phyloP scores from a whole-genome alignment of 2,888 invertebrate genomes.

The Tolmerus cingulatus region DNA sequence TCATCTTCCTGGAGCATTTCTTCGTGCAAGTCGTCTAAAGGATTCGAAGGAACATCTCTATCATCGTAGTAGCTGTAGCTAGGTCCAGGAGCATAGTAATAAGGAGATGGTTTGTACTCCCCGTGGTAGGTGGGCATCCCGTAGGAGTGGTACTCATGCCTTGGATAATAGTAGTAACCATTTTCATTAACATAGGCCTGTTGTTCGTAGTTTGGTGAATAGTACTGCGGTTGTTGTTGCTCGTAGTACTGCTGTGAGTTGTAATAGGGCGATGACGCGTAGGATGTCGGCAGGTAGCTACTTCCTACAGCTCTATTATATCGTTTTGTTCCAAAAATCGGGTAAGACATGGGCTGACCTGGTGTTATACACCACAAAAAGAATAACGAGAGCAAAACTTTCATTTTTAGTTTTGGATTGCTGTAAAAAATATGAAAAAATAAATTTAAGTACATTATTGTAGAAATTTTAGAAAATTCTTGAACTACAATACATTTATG shows the following conservation, averaged over 20 bases:
- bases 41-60: constrained; percentile 61
- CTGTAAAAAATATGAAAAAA: not conserved
- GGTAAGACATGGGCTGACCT: constrained; percentile 47
- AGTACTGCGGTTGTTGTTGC: constrained; percentile 14
- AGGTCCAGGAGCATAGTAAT: constrained; percentile 63
- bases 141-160: constrained; percentile 51
- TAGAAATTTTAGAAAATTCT: not conserved
- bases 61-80: constrained; percentile 62
- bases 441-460: not conserved
- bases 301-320: constrained; percentile 49
- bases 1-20: constrained; percentile 71
- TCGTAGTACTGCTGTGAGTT: constrained; percentile 47
- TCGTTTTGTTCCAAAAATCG: constrained; percentile 52
- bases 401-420: not conserved
- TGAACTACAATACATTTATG: not conserved
- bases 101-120: constrained; percentile 58
- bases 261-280: constrained; percentile 40
- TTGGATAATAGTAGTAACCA: constrained; percentile 51
- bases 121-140: constrained; percentile 54
- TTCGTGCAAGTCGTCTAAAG: constrained; percentile 68
- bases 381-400: constrained; percentile 8
- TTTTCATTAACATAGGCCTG: constrained; percentile 47
- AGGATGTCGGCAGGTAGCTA: constrained; percentile 43
- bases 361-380: constrained; percentile 38
- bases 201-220: constrained; percentile 41